Evolutionary conservation across 2,888 invertebrate species (phyloP).

Genomic region (Cetonia aurata): DNA sequence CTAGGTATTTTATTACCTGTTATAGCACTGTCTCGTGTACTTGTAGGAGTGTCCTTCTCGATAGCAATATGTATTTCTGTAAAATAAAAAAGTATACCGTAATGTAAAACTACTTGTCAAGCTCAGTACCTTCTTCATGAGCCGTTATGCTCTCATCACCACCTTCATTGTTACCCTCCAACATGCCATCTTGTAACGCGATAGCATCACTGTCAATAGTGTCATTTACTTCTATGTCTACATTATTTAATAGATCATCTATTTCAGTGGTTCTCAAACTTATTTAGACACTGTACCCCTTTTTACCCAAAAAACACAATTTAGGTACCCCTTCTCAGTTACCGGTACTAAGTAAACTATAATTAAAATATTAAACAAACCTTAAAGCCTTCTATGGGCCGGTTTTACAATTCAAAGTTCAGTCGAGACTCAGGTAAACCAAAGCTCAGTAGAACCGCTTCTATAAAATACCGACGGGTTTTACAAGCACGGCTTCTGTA

Average conservation of each 20-base stretch:
- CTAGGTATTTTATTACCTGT: not conserved
- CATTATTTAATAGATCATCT: not conserved
- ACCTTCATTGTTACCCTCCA: not conserved
- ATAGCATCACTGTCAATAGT: conserved; percentile 1
- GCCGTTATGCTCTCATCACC: not conserved
- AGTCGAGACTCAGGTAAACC: too few species aligned
- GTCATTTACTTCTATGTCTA: conserved; percentile 11
- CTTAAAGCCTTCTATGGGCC: too few species aligned
- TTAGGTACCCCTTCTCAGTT: too few species aligned
- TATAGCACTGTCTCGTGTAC: not conserved
- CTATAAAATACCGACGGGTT: too few species aligned
- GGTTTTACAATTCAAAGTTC: too few species aligned
- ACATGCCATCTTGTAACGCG: not conserved
- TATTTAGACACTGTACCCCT: too few species aligned
- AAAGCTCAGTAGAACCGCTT: too few species aligned
- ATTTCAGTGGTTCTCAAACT: too few species aligned
- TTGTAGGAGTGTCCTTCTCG: not conserved
- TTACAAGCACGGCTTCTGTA: too few species aligned
- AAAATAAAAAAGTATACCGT: not conserved
- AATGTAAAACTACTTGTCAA: not conserved
- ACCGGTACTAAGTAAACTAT: too few species aligned
- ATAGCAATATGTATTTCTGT: conserved; percentile 5
- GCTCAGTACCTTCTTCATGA: not conserved
- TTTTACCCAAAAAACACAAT: too few species aligned
- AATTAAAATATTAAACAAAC: too few species aligned